A percentile compares a stretch with the other conserved stretches of the same genome.
Evolutionary conservation across 2,888 invertebrate species (phyloP).

Genomic region (Synergus gifuensis): DNA sequence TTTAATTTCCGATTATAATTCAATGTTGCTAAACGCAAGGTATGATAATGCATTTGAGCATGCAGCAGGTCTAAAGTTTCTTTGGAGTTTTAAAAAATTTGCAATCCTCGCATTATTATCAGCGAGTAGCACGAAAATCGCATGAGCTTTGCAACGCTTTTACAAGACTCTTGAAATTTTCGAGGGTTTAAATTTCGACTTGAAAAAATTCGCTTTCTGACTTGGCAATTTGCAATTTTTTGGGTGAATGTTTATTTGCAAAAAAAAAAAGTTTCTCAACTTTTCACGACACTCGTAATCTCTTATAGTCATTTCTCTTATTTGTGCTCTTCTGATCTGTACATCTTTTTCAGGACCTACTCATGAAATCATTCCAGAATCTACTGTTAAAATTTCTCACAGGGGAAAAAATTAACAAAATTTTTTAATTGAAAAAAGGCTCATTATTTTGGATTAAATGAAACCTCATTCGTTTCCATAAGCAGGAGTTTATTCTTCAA

Average conservation of each 20-base stretch:
- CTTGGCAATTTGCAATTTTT: background rate
- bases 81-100: background rate
- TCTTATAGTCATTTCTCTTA: background rate
- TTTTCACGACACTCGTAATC: background rate
- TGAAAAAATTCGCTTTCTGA: background rate
- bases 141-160: slow-evolving; percentile 35
- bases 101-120: background rate
- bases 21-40: background rate
- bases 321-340: slow-evolving; percentile 4
- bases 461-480: background rate
- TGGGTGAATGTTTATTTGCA: background rate
- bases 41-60: slow-evolving; percentile 24
- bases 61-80: background rate
- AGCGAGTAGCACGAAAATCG: slow-evolving; percentile 23
- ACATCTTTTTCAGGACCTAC: background rate
- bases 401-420: background rate
- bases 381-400: background rate
- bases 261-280: background rate
- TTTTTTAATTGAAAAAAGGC: background rate
- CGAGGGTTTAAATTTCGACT: background rate
- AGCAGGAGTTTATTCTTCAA: background rate
- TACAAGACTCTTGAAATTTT: slow-evolving; percentile 7
- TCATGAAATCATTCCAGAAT: background rate
- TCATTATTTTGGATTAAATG: background rate
- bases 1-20: background rate